Conservation (phyloP, 2,888 invertebrate genomes). For the Cheilosia variabilis region DNA sequence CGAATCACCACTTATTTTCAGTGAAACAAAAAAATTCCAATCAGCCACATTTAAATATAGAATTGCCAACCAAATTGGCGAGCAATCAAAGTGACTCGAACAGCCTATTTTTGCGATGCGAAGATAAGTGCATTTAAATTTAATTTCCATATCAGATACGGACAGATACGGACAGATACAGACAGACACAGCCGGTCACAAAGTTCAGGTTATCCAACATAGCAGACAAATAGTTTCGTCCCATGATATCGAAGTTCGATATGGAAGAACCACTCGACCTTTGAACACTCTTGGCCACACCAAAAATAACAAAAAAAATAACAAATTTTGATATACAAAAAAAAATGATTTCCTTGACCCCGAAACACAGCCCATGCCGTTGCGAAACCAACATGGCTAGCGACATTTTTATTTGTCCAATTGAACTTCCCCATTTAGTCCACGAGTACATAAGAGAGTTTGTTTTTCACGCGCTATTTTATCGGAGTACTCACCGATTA, state of each 20-base stretch:
- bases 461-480: slow-evolving; percentile 45
- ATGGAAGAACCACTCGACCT: slow-evolving; percentile 34
- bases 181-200: not conserved
- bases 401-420: slow-evolving; percentile 34
- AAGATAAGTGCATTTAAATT: not conserved
- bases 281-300: slow-evolving; percentile 12
- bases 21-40: not conserved
- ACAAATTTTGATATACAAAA: not conserved
- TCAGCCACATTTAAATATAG: not conserved
- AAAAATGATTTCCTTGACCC: slow-evolving; percentile 41
- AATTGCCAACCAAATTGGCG: not conserved
- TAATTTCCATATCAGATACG: not conserved
- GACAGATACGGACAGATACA: not conserved
- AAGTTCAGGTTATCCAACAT: slow-evolving; percentile 17
- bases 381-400: slow-evolving; percentile 1
- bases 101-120: not conserved
- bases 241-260: not conserved
- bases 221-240: not conserved
- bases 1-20: no score
- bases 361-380: not conserved
- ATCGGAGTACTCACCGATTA: slow-evolving; percentile 60
- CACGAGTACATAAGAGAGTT: no score
- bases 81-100: no score
- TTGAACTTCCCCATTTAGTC: slow-evolving; percentile 47
- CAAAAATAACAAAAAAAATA: not conserved